A percentile compares a stretch with the other conserved stretches of the same genome.
Conservation (phyloP, 2,113 vertebrate species). For the Calonectris borealis region DNA sequence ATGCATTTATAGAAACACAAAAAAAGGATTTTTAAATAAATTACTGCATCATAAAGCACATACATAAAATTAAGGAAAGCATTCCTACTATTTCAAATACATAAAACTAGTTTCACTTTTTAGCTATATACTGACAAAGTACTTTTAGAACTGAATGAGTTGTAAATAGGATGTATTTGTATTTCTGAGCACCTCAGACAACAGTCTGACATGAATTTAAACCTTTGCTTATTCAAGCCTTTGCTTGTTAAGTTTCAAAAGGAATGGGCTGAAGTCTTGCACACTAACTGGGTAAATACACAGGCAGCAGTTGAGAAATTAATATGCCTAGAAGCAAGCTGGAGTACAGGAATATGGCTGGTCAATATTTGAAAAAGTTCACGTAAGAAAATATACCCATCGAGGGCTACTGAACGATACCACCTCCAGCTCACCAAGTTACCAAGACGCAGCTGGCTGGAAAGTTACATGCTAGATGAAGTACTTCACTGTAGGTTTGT, state of each 20-base stretch:
- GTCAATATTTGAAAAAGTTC: not conserved
- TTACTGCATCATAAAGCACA: not conserved
- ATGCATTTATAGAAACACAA: not conserved
- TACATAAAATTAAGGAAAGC: not conserved
- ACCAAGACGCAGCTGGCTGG: not conserved
- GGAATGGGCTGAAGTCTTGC: not conserved
- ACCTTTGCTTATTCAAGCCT: not conserved
- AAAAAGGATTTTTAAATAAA: not conserved
- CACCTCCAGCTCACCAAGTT: not conserved
- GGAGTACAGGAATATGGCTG: not conserved
- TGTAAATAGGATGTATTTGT: not conserved
- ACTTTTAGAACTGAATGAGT: not conserved
- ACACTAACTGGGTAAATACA: not conserved
- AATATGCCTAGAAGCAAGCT: not conserved
- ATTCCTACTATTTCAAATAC: not conserved
- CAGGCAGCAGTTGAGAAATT: not conserved
- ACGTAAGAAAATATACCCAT: not conserved
- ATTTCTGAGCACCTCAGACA: not conserved
- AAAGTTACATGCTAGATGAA: not conserved
- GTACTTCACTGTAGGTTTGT: not conserved
- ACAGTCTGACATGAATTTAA: not conserved
- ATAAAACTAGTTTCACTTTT: not conserved
- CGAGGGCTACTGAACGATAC: not conserved
- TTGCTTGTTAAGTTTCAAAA: not conserved
- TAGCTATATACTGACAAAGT: not conserved